These are phyloP conservation scores for Phymanthus crucifer DNA, from an alignment of 92 coral and sea anemone genomes.

Conservation along the genomic window DNA sequence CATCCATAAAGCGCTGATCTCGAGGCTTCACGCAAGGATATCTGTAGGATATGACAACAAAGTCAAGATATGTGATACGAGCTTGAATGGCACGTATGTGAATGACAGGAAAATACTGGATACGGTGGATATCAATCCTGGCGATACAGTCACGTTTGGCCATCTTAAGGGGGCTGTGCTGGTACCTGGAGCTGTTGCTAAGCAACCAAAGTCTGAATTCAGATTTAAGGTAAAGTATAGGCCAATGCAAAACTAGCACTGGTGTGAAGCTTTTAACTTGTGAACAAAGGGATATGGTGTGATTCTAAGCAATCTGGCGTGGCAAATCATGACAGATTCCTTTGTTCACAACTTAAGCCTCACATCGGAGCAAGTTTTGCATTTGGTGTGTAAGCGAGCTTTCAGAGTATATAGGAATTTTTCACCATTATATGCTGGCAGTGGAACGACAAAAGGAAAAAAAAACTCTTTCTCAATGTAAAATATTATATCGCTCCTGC, in stretches of 20 bases:
- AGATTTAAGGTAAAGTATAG: conserved; percentile 59
- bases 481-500: too few relatives aligned
- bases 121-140: conserved; percentile 66
- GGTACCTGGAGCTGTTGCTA: conserved; percentile 61
- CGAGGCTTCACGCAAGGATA: conserved; percentile 92
- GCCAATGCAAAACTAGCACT: neutral
- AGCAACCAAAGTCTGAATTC: conserved; percentile 82
- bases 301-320: too few relatives aligned
- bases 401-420: too few relatives aligned
- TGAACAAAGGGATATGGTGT: too few relatives aligned
- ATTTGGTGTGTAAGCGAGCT: too few relatives aligned
- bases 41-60: conserved; percentile 39
- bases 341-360: too few relatives aligned
- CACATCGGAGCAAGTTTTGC: too few relatives aligned
- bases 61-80: conserved; percentile 80
- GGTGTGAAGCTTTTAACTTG: too few relatives aligned
- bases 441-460: too few relatives aligned
- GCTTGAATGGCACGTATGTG: conserved; percentile 92
- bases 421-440: too few relatives aligned
- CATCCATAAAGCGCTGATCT: conserved; percentile 80
- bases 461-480: too few relatives aligned
- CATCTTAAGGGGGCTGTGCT: conserved; percentile 82
- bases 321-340: too few relatives aligned
- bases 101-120: conserved; percentile 77
- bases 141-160: conserved; percentile 91